These are phyloP conservation scores for Saguinus midas DNA, from an alignment of 2,113 vertebrate genomes.

Conservation along the genomic window DNA sequence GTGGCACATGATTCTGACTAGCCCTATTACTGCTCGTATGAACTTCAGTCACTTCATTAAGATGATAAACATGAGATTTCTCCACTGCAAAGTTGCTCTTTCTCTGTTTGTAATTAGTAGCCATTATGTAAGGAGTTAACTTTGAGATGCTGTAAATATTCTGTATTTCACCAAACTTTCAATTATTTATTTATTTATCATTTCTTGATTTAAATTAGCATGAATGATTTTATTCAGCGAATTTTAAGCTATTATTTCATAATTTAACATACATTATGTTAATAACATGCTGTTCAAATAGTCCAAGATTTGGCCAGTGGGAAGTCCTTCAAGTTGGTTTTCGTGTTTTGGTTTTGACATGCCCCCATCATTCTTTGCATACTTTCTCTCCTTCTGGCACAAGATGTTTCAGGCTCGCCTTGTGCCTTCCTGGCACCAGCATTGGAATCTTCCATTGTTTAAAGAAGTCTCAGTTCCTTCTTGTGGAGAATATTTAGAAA, in stretches of 20 bases:
- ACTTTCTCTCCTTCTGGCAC: not conserved
- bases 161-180: not conserved
- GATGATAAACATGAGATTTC: not conserved
- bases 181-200: not conserved
- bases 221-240: not conserved
- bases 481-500: not conserved
- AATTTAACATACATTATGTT: not conserved
- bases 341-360: not conserved
- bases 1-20: not conserved
- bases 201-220: not conserved
- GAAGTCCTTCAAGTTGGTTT: not conserved
- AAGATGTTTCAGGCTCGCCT: not conserved
- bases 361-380: not conserved
- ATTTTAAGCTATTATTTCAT: not conserved
- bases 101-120: not conserved
- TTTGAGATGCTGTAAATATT: not conserved
- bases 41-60: not conserved
- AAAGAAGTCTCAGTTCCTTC: not conserved
- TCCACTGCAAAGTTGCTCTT: not conserved
- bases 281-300: not conserved
- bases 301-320: not conserved
- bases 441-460: not conserved
- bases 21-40: not conserved
- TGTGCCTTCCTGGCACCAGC: not conserved
- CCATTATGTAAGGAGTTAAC: not conserved